A percentile compares a stretch with the other conserved stretches of the same genome.
Evolutionary conservation across 2,888 invertebrate species (phyloP).

Genomic region (Caenorhabditis afra): DNA sequence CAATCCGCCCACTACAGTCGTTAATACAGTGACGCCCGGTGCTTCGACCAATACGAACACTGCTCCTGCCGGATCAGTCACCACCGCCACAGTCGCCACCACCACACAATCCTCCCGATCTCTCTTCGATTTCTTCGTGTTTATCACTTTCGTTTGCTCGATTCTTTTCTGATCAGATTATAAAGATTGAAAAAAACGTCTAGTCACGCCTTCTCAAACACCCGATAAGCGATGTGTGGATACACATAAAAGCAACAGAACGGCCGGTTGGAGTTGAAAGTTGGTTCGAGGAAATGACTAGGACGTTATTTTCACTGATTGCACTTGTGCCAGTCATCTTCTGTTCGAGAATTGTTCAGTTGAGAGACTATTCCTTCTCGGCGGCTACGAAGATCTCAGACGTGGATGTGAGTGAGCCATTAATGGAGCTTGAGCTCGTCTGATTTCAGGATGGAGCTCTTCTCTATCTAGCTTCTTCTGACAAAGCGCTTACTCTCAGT

Average conservation of each 20-base stretch:
- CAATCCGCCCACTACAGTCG: neutral
- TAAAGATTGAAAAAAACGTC: slow-evolving; percentile 6
- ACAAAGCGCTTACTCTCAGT: slow-evolving; percentile 8
- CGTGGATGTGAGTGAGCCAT: slow-evolving; percentile 9
- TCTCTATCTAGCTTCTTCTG: slow-evolving; percentile 20
- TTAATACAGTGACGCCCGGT: neutral
- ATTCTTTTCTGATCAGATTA: neutral
- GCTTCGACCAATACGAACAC: neutral
- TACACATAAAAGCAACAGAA: too few species aligned
- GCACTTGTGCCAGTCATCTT: neutral
- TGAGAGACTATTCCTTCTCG: neutral
- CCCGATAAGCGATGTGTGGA: slow-evolving; percentile 11
- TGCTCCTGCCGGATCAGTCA: neutral
- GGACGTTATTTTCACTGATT: neutral
- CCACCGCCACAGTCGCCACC: slow-evolving; percentile 6
- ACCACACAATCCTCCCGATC: slow-evolving; percentile 19
- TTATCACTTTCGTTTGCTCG: neutral
- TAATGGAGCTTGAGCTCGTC: neutral
- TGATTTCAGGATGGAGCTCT: slow-evolving; percentile 27
- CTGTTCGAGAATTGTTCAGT: neutral
- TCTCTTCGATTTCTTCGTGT: neutral
- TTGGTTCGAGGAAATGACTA: neutral
- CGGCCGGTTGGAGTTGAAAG: too few species aligned
- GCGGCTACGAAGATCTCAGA: neutral
- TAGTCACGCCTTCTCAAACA: neutral